Percentiles rank a stretch among this genome's conserved stretches.
These are phyloP conservation scores for Eristalis intricaria DNA, from an alignment of 2,888 invertebrate genomes.

Conservation along the genomic window DNA sequence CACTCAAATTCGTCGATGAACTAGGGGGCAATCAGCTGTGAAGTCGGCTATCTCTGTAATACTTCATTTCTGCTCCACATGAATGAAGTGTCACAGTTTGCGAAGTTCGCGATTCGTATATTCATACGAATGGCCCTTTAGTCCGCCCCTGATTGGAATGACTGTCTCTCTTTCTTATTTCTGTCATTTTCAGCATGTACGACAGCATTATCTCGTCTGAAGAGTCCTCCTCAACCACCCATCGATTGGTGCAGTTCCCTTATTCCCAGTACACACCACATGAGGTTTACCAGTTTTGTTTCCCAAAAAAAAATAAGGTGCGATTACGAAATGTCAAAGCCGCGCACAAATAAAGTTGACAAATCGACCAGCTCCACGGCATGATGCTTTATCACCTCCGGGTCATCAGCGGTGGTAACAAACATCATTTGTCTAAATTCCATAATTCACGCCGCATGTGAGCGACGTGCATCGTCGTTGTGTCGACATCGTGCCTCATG, in stretches of 20 bases:
- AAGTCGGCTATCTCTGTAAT: no score
- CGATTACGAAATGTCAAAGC: constrained; percentile 12
- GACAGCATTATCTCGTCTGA: no score
- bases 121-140: no score
- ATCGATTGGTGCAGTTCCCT: neutral
- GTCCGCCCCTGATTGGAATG: no score
- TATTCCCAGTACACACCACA: neutral
- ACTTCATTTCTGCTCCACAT: no score
- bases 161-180: no score
- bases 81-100: no score
- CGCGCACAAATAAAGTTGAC: constrained; percentile 32
- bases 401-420: constrained; percentile 73
- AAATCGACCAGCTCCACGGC: constrained; percentile 26
- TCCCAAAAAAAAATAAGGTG: neutral
- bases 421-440: constrained; percentile 78
- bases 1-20: no score
- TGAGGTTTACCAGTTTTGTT: neutral
- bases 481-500: constrained; percentile 22
- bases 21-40: no score
- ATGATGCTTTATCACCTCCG: constrained; percentile 62
- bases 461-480: constrained; percentile 38
- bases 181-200: no score
- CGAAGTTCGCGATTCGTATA: no score
- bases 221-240: no score
- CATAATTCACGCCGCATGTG: constrained; percentile 76